Percentiles rank a stretch among this genome's conserved stretches.
Evolutionary conservation across 2,797 vertebrate species (phyloP).

Genomic region (Anas capensis): DNA sequence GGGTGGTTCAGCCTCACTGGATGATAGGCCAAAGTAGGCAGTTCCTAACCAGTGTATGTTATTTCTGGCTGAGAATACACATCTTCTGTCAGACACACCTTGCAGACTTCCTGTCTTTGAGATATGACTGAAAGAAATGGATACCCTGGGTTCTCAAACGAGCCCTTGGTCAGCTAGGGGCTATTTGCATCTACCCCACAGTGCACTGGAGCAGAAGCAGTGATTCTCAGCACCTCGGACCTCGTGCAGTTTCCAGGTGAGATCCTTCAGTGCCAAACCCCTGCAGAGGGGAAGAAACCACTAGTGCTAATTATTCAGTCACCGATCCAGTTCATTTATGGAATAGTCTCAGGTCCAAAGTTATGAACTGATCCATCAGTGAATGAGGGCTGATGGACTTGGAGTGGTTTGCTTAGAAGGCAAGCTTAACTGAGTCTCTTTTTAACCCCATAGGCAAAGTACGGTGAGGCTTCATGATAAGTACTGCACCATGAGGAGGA

Average conservation of each 20-base stretch:
- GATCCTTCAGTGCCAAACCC: neutral
- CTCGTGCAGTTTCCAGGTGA: neutral
- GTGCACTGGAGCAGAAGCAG: neutral
- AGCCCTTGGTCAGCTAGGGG: neutral
- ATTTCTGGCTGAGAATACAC: neutral
- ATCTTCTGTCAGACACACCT: neutral
- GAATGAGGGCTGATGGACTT: neutral
- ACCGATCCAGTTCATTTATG: neutral
- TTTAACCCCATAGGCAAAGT: neutral
- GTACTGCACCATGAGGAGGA: neutral
- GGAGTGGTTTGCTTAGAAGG: neutral
- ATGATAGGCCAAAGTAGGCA: neutral
- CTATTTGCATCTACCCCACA: fast-evolving
- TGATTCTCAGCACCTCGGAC: neutral
- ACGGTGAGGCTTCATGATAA: neutral
- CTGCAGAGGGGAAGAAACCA: neutral
- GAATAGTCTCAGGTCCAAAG: neutral
- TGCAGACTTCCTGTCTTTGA: neutral
- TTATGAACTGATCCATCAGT: neutral
- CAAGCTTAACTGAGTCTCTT: neutral
- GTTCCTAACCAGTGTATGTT: neutral
- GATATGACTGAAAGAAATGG: neutral
- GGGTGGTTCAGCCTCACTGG: neutral
- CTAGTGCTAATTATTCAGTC: neutral
- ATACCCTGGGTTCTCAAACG: fast-evolving